Evolutionary conservation across 2,797 vertebrate genomes (phyloP), one percentile per base, ranked within the genome.

Genomic region (Sebastes melanostomus): DNA sequence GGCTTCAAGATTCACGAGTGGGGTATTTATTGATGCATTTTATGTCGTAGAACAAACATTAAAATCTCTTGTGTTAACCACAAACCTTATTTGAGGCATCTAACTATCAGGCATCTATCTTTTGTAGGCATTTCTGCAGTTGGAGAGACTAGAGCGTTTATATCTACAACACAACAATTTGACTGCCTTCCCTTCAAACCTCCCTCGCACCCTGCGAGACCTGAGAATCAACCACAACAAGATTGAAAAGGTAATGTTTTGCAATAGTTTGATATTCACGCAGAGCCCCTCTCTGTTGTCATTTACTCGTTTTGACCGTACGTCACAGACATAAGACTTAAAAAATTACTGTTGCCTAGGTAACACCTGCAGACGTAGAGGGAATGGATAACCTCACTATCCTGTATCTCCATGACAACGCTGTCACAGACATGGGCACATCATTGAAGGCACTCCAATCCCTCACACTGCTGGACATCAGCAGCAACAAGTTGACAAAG

Each of bases 91-190:
- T 46, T 46, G 16, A 46, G 42, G 42, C 42, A 46, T 46, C 16
- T 46, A 46, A 46, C 42, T 46, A 38, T 46, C 42, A 46, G 42
- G 42, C 16, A 46, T 46, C 7, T 46, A 46, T 7, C 42, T 46
- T 70, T 63, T 68, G 16, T n/a, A 95, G 94, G 95, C 96, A 29
- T 99, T 99, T 55, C 93, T 96, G 82, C 97, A 96, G 89, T 86
- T 99, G 91, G 88, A 66, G 58, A 89, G 69, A 46, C 84, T 99
- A 73, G 95, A 99, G 89, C 96, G 97, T 78, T 86, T 99, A 18
- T 99, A 99, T 92, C 89, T 99, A 71, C 97, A 97, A 65, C 96
- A 98, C 93, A 99, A 99, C 93, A 97, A 98, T 88, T 89, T 99
- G 82, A 98, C 95, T 36, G 92, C 94, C 74, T 88, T 99, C 80